phyloP scores from a whole-genome alignment of 2,888 invertebrate species.

The Apantesis nais region DNA sequence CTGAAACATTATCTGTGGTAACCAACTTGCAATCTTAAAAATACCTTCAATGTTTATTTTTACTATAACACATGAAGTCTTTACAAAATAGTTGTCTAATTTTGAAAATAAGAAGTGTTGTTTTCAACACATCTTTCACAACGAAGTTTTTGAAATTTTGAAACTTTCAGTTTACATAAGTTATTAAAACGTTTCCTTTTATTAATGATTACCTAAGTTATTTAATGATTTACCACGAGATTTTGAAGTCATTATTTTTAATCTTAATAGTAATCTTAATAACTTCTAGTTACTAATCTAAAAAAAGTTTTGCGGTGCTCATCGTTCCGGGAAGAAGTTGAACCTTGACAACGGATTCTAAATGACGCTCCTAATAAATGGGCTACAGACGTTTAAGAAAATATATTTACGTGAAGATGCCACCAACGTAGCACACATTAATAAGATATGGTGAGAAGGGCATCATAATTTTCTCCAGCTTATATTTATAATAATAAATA shows the following conservation, averaged over 20 bases:
- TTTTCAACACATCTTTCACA: slow-evolving; percentile 20
- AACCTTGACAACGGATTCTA: slow-evolving; percentile 11
- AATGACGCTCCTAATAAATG: slow-evolving; percentile 27
- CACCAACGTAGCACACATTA: slow-evolving; percentile 25
- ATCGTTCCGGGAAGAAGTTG: slow-evolving; percentile 20
- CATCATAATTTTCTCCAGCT: slow-evolving; percentile 10
- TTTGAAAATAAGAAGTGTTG: slow-evolving; percentile 18
- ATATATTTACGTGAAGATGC: slow-evolving; percentile 25
- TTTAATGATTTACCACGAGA: slow-evolving; percentile 8
- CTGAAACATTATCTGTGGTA: slow-evolving; percentile 44
- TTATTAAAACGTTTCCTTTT: background rate
- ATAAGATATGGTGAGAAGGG: slow-evolving; percentile 16
- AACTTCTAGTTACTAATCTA: slow-evolving; percentile 1
- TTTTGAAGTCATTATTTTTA: slow-evolving; percentile 10
- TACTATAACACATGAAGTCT: background rate
- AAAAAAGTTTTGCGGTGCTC: slow-evolving; percentile 21
- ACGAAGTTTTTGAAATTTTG: too few relatives aligned
- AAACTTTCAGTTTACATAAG: too few relatives aligned
- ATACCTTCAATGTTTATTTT: background rate
- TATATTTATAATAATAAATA: background rate
- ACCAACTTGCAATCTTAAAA: slow-evolving; percentile 40
- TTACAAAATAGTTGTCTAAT: slow-evolving; percentile 6
- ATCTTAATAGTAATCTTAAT: slow-evolving; percentile 14
- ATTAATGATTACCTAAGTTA: too few relatives aligned
- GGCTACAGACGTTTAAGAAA: slow-evolving; percentile 29